Base-by-base conservation (phyloP, 2,113 vertebrate genomes). In the Platysteira castanea region DNA sequence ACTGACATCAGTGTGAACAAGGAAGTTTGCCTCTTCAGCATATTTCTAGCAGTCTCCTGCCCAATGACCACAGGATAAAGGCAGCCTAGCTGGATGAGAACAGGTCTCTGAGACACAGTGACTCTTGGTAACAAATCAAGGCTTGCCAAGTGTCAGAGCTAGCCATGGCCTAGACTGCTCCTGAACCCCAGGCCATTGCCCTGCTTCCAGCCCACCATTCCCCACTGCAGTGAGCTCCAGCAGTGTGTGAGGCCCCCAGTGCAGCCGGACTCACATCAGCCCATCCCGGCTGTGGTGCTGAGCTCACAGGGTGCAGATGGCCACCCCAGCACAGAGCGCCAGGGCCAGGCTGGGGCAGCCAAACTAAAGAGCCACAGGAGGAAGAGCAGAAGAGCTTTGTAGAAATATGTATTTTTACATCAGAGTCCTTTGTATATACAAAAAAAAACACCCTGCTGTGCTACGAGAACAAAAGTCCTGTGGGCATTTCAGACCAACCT, bases 401-500 rank as follows among this genome's bases (percentile, higher is more conserved):
- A 91, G 87, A 74, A 91, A 73, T 69, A 59, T 4, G 23, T 90
- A 80, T 94, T 89, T 90, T 94, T 92, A 92, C 64, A 79, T 89
- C 65, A 68, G 68, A 84, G 77, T 60, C 53, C 35, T 78, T 89
- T 74, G 56, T 93, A 79, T 88, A 68, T 56, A 84, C 8, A 87
- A 82, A 84, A 63, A 63, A 84, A 44, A 5, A 7, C 64, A 61
- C 57, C 78, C 75, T 75, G 59, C 82, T 90, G 75, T 85, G 88
- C 52, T 61, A 79, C 75, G 90, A 92, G 75, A 59, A 75, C 92
- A 90, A 87, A 75, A 37, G 42, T 69, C 87, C 57, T 76, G 78
- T 61, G 81, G 93, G 87, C 81, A 94, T 90, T 95, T 93, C 77
- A 94, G 81, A 87, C 78, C 82, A 60, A 76, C 42, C 49, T 93